Evolutionary conservation across 1,140 invertebrate genomes (phyloP).

Genomic region (Ceratina japonica): DNA sequence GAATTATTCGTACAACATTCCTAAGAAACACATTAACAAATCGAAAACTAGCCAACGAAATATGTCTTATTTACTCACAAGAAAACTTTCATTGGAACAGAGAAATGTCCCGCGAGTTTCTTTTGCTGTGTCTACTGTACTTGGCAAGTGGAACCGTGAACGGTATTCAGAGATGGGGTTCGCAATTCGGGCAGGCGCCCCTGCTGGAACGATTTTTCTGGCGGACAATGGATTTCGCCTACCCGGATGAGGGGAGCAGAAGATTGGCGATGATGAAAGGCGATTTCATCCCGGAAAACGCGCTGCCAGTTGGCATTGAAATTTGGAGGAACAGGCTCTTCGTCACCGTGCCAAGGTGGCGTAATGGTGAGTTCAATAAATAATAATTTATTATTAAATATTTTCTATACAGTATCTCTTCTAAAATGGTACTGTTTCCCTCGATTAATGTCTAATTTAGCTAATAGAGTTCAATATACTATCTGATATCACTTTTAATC

Average conservation of each 20-base stretch:
- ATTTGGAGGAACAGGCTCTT: conserved; percentile 88
- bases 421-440: too few relatives aligned
- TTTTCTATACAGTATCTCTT: too few relatives aligned
- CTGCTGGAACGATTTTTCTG: conserved; percentile 86
- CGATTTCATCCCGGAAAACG: conserved; percentile 86
- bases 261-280: conserved; percentile 83
- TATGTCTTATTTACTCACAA: background rate
- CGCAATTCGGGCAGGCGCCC: conserved; percentile 72
- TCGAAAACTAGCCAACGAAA: too few relatives aligned
- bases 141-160: conserved; percentile 18
- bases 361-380: conserved; percentile 77
- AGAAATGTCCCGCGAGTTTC: background rate
- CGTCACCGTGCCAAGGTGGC: conserved; percentile 88
- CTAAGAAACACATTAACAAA: too few relatives aligned
- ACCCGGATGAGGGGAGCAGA: conserved; percentile 81
- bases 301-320: conserved; percentile 88
- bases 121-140: conserved; percentile 15
- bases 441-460: too few relatives aligned
- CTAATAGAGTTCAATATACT: too few relatives aligned
- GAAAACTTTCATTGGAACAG: background rate
- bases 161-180: conserved; percentile 55
- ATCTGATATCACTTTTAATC: too few relatives aligned
- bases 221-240: conserved; percentile 88
- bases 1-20: too few relatives aligned
- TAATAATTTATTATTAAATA: background rate